Evolutionary conservation across 2,113 vertebrate genomes (phyloP).

Genomic region (Ceyx melanurus): DNA sequence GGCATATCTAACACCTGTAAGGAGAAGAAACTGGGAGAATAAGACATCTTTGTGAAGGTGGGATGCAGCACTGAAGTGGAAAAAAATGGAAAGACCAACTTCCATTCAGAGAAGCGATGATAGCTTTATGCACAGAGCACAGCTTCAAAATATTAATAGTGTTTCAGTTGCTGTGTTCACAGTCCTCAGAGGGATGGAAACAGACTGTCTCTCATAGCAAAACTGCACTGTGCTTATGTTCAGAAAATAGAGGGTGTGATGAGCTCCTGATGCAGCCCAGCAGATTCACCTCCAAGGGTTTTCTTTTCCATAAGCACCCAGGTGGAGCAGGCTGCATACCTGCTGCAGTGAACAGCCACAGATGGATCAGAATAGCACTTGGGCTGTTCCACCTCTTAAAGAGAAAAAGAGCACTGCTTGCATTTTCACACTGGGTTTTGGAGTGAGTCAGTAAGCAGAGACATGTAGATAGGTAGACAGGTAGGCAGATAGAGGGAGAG

Average conservation of each 20-base stretch:
- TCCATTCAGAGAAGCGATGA: neutral
- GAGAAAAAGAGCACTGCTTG: neutral
- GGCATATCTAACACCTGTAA: conserved; percentile 35
- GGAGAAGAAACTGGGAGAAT: conserved; percentile 1
- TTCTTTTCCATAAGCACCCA: neutral
- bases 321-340: neutral
- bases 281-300: neutral
- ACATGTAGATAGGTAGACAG: neutral
- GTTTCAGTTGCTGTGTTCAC: neutral
- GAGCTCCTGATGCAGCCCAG: neutral
- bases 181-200: neutral
- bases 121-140: neutral
- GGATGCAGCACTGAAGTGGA: neutral
- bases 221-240: neutral
- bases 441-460: neutral
- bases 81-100: neutral
- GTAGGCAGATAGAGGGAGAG: rapidly evolving
- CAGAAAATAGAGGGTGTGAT: neutral
- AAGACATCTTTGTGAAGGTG: conserved; percentile 56
- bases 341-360: neutral
- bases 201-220: neutral
- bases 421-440: neutral
- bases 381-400: rapidly evolving
- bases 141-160: neutral
- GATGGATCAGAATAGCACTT: neutral